phyloP scores from a whole-genome alignment of 1,140 invertebrate species.

The Stegodyphus mimosarum region DNA sequence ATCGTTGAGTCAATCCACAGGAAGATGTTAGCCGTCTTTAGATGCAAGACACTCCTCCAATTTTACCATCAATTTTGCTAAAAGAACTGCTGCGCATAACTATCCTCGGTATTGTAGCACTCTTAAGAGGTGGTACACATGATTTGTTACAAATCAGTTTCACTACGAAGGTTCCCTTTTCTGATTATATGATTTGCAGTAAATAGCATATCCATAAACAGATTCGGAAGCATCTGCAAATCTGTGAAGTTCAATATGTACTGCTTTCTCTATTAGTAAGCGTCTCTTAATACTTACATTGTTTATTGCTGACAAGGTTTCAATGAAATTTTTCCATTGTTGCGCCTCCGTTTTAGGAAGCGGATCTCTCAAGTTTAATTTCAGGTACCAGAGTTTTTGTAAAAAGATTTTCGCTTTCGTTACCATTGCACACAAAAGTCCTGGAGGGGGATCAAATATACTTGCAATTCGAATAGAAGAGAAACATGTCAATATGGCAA shows the following conservation, averaged over 20 bases:
- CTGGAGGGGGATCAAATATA: not conserved
- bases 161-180: not conserved
- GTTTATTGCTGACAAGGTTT: not conserved
- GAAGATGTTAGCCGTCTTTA: not conserved
- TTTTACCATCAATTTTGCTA: not conserved
- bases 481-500: too few relatives aligned
- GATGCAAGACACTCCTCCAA: not conserved
- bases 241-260: not conserved
- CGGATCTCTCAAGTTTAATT: not conserved
- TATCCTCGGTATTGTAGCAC: not conserved
- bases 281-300: not conserved
- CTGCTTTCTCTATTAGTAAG: not conserved
- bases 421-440: not conserved
- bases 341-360: not conserved
- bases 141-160: constrained; percentile 14
- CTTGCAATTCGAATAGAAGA: too few relatives aligned
- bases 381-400: not conserved
- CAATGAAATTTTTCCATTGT: not conserved
- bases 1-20: not conserved
- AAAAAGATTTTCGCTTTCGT: constrained; percentile 6
- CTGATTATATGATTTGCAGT: not conserved
- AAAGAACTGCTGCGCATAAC: not conserved
- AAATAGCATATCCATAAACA: not conserved
- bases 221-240: not conserved
- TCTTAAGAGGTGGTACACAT: constrained; percentile 1